These are phyloP conservation scores for Orchesella cincta DNA, from an alignment of 1,140 invertebrate genomes.

Conservation along the genomic window DNA sequence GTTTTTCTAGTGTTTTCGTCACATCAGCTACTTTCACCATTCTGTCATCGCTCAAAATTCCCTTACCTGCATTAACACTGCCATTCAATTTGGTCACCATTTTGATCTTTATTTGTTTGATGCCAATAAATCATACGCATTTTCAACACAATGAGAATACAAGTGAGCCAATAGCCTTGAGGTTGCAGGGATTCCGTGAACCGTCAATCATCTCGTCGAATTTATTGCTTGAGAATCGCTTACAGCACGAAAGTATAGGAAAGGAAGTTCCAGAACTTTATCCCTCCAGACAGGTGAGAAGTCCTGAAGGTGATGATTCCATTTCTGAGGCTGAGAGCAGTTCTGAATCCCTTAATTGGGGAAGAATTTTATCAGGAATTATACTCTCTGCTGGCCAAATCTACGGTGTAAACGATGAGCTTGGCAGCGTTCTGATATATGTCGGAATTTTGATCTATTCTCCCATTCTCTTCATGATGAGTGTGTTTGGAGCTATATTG, in stretches of 20 bases:
- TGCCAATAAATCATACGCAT: conserved; percentile 32
- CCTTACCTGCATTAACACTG: conserved; percentile 53
- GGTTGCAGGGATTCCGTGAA: neutral
- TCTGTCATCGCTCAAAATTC: conserved; percentile 52
- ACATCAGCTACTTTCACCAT: conserved; percentile 52
- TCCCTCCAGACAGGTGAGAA: no score
- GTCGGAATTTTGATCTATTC: conserved; percentile 58
- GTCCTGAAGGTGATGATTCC: conserved; percentile 38
- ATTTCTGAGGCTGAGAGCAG: neutral
- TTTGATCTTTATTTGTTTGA: conserved; percentile 53
- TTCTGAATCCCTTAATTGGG: conserved; percentile 11
- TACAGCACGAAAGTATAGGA: conserved; percentile 37
- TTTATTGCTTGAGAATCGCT: neutral
- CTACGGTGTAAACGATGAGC: conserved; percentile 55
- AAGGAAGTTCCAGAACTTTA: no score
- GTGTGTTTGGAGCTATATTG: conserved; percentile 55
- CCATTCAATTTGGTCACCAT: conserved; percentile 56
- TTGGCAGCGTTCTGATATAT: conserved; percentile 56
- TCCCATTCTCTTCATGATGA: conserved; percentile 56
- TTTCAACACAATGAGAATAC: no score
- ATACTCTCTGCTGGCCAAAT: conserved; percentile 57
- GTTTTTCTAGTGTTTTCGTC: conserved; percentile 49
- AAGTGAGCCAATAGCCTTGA: neutral
- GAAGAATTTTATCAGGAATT: conserved; percentile 54
- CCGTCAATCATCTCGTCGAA: neutral